Evolutionary conservation across 2,888 invertebrate genomes (phyloP), one percentile per base, ranked within the genome.

Genomic region (Phengaris alcon): DNA sequence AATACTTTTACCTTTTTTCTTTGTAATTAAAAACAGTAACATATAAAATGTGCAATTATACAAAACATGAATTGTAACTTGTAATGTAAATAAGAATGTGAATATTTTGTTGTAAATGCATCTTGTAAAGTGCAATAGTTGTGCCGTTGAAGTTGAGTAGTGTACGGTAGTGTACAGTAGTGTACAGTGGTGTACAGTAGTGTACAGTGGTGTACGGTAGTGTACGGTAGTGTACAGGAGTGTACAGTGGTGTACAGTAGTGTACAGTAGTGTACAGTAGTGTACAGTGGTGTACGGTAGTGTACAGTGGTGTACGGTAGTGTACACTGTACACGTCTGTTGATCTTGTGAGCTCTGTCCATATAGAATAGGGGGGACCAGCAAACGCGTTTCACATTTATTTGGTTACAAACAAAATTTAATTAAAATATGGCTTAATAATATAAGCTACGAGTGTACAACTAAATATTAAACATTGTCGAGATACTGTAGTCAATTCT

Each of bases 111-210:
- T 93, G 91, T 93, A 93, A 90, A 90, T 90, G 91, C 90, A 89
- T 90, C 90, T 90, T 92, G 90, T 91, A 91, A 92, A 92, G 91
- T 91, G 91, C 90, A 90, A 90, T 91, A 91, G 91, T 89, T 87
- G 91, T 91, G 92, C 90, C 91, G 90, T 90, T 90, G 83, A 87
- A 88, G 91, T 91, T 91, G 90, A 90, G 90, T 93, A 93, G 91
- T 91, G 91, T 90, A 91, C 86, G 86, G 59, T 57, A 81, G 79
- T 88, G 88, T 84, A 76, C 79, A 15, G 57, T 55, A 82, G 69
- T 64, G 10, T 86, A 89, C 87, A 85, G 35, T 35, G 2, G 35
- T 35, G 35, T 35, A 35, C 35, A 35, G 1, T 35, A 2, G 35
- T 35, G 35, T 35, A 35, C 35, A 35, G 35, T 35, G 2, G 35